Evolutionary conservation across 2,113 vertebrate genomes (phyloP).

Genomic region (Pteruthius melanotis): DNA sequence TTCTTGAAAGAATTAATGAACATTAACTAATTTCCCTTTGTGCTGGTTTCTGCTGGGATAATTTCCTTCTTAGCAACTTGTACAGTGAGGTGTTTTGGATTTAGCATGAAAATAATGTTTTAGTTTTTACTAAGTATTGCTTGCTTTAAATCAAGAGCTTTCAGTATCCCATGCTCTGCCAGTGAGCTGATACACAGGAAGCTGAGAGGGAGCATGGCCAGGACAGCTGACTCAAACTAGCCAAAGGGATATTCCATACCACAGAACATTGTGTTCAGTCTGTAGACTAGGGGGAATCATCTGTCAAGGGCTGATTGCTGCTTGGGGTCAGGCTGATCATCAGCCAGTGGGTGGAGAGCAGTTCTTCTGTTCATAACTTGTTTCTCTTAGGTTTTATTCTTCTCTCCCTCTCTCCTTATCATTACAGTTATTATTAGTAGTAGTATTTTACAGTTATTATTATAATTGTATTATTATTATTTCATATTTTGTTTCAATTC

Average conservation of each 20-base stretch:
- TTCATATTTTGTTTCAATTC: neutral
- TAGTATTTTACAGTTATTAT: neutral
- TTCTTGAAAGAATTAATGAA: neutral
- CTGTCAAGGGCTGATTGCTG: neutral
- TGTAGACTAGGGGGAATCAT: neutral
- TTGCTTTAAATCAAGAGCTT: neutral
- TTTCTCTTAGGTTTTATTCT: neutral
- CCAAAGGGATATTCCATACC: neutral
- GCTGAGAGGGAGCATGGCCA: neutral
- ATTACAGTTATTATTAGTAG: neutral
- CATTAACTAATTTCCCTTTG: neutral
- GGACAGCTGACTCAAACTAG: neutral
- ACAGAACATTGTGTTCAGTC: accelerated
- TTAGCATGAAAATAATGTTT: neutral
- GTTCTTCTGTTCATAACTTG: neutral
- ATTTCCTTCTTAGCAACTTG: neutral
- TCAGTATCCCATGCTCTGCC: neutral
- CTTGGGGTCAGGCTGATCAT: neutral
- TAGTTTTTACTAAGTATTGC: neutral
- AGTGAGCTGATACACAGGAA: neutral
- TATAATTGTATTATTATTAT: too few relatives aligned
- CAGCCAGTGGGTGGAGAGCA: neutral
- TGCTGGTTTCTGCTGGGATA: neutral
- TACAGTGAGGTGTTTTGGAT: neutral
- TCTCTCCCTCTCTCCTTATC: neutral